Base-by-base conservation (phyloP, 2,113 vertebrate species). In the Alexandromys fortis region DNA sequence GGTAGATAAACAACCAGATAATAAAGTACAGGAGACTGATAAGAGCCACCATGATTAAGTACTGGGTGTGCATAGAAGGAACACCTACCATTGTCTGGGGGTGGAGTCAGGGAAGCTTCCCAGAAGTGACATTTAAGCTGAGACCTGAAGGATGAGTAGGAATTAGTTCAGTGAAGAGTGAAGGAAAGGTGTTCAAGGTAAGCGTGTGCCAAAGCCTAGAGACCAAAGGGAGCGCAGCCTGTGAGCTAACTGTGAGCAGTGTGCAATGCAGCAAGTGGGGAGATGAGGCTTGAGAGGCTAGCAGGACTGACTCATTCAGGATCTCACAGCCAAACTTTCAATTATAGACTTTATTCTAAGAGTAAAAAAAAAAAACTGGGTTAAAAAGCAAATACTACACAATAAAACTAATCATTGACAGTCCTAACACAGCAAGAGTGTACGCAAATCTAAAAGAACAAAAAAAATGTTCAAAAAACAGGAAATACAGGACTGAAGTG, bases 61-160 rank as follows among this genome's bases (percentile, higher is more conserved):
- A 82, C 0, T 94, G 76, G 78, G 63, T 96, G 94, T 10, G 16
- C n/a, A 30, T 1, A 82, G 86, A 93, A 95, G 76, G 45, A 92
- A 77, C 93, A 97, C 88, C 94, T 97, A 97, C 94, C 96, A 97
- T 96, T 77, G 45, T 94, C 93, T 97, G 93, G 79, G 94, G 91
- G 61, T 95, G 49, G 49, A 96, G 94, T 96, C 97, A 96, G 86
- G 95, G 85, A 95, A 96, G 92, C 81, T 96, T 96, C 92, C 92
- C 94, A 96, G 94, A 97, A 97, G 79, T 90, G 88, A 95, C 85
- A 97, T 94, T 96, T 96, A 97, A 96, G 79, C 96, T 96, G 96
- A 91, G 85, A 95, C 95, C 96, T 97, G 72, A 97, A 97, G 97
- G 92, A 96, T 96, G 96, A 97, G 95, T 82, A 96, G 88, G 88